Evolutionary conservation across 2,888 invertebrate genomes (phyloP), one percentile per base, ranked within the genome.

Genomic region (Eretmocerus hayati): DNA sequence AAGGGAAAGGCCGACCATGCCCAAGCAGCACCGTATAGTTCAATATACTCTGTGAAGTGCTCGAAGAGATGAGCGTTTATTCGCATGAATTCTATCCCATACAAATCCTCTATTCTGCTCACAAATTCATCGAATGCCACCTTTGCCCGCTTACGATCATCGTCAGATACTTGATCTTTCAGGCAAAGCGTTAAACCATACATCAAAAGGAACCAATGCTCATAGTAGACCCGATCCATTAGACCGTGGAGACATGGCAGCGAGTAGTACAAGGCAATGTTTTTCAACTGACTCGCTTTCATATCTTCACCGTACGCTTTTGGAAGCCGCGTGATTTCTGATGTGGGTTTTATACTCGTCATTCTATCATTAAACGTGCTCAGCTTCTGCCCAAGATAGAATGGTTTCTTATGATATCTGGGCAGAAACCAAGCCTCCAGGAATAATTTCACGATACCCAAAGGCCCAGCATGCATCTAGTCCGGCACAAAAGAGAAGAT

Each of bases 191-290:
- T 16, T 19, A 56, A 36, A 22, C 36, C 37, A 31, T 16, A 42
- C 1, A 54, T 48, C 1, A 54, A 42, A 19, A 52, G 33, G n/a
- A 46, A 40, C 51, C 49, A 54, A 19, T 54, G 52, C 21, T 32
- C 48, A 16, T 50, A 19, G 38, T 50, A 56, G 11, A 19, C 39
- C 22, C 18, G 15, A 4, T 23, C 31, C 41, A 54, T 21, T 15
- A 50, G 18, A 6, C 33, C 40, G 19, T 42, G 46, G 8, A 55
- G 15, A 38, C 41, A 46, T 9, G 48, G 46, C 16, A 56, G 15
- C 9, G 55, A 55, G 22, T 54, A 56, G 26, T 53, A 57, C 4
- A 54, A 40, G 23, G 50, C 26, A 33, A 55, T 54, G 31, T 38
- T 35, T 33, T 46, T 54, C 20, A 23, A 52, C 20, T 55, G 46